phyloP scores from a whole-genome alignment of 2,888 invertebrate genomes.

The Marasmarcha lunaedactyla region DNA sequence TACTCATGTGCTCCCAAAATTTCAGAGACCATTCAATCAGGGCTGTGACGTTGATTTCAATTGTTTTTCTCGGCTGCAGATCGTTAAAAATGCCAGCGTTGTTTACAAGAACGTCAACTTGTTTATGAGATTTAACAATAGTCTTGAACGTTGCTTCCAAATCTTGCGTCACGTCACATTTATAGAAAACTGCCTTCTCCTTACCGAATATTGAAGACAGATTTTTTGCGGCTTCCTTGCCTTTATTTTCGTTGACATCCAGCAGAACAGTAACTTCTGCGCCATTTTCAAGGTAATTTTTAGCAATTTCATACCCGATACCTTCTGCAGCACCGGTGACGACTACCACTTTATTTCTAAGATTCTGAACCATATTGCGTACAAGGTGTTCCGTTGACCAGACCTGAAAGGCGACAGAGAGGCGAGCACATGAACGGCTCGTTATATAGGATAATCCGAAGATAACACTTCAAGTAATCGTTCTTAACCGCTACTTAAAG shows the following conservation, averaged over 20 bases:
- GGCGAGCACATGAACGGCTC: no score
- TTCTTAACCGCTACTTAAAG: no score
- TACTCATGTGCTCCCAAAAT: conserved; percentile 66
- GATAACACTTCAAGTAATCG: no score
- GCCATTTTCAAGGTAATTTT: conserved; percentile 45
- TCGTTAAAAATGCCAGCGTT: conserved; percentile 39
- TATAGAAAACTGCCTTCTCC: conserved; percentile 46
- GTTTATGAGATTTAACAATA: conserved; percentile 23
- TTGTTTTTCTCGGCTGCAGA: conserved; percentile 15
- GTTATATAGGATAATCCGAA: no score
- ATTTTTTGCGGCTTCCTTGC: conserved; percentile 33
- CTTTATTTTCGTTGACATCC: conserved; percentile 21
- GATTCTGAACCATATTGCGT: conserved; percentile 17
- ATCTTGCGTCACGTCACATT: conserved; percentile 55
- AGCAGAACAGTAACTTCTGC: conserved; percentile 22
- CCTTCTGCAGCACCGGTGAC: conserved; percentile 67
- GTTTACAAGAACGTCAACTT: conserved; percentile 44
- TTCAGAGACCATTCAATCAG: conserved; percentile 39
- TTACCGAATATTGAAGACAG: conserved; percentile 45
- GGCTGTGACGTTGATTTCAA: conserved; percentile 33
- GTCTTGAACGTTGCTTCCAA: conserved; percentile 36
- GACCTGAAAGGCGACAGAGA: no score
- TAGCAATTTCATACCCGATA: conserved; percentile 52
- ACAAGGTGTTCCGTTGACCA: no score
- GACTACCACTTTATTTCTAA: conserved; percentile 22